Conservation (phyloP, 2,113 vertebrate species). For the Nerophis ophidion region DNA sequence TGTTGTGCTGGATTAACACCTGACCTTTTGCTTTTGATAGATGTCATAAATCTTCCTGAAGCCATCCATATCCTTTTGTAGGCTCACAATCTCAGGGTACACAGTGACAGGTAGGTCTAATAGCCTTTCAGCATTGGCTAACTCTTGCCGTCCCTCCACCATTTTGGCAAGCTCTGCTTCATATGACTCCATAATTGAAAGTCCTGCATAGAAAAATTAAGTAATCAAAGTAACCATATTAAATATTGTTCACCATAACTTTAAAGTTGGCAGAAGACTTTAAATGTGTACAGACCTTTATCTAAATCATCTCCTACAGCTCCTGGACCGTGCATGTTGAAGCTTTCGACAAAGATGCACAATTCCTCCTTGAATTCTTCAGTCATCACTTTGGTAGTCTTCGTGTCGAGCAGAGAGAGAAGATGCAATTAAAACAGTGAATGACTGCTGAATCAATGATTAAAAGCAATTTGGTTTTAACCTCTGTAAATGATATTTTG, state of each 20-base stretch:
- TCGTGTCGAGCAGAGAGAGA: constrained; percentile 1
- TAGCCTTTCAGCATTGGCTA: constrained; percentile 84
- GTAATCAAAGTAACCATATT: not conserved
- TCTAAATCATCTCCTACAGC: constrained; percentile 86
- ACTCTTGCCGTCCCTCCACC: constrained; percentile 67
- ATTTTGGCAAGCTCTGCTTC: constrained; percentile 76
- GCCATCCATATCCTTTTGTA: constrained; percentile 80
- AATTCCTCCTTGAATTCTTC: constrained; percentile 70
- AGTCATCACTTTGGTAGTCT: constrained; percentile 79
- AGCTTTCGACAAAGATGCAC: constrained; percentile 75
- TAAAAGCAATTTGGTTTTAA: constrained; percentile 40
- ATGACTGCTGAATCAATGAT: no score
- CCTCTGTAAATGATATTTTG: constrained; percentile 84
- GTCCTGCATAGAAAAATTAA: constrained; percentile 63
- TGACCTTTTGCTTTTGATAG: constrained; percentile 74
- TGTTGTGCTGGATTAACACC: not conserved
- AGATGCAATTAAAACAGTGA: not conserved
- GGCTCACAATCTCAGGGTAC: constrained; percentile 75
- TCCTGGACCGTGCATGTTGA: constrained; percentile 80
- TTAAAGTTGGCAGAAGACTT: not conserved
- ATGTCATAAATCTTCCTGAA: constrained; percentile 81
- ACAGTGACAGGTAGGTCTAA: constrained; percentile 78
- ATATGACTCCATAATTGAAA: constrained; percentile 72
- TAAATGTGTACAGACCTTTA: constrained; percentile 68
- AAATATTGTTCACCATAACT: not conserved